Conservation (phyloP, 92 coral and sea anemone species). For the Siderastrea siderea region DNA sequence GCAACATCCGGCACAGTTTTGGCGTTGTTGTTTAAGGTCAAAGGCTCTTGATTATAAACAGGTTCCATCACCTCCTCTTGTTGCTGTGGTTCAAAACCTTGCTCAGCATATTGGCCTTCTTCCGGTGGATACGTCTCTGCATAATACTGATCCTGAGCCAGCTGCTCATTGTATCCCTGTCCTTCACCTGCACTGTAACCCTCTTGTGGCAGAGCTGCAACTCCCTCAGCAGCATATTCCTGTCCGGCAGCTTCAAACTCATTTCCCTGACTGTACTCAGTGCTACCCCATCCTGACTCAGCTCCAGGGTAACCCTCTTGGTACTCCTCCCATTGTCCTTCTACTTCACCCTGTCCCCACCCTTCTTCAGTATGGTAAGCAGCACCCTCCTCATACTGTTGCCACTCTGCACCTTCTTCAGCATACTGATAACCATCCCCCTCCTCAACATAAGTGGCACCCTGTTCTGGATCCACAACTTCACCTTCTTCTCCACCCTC, state of each 20-base stretch:
- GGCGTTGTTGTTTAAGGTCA: background rate
- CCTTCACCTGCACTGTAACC: constrained; percentile 33
- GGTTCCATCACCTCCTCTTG: constrained; percentile 18
- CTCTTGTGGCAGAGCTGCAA: constrained; percentile 17
- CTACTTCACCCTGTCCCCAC: constrained; percentile 48
- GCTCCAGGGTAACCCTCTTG: constrained; percentile 39
- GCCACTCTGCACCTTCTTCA: constrained; percentile 65
- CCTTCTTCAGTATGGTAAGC: constrained; percentile 31
- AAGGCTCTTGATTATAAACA: constrained; percentile 19
- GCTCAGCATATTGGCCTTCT: constrained; percentile 41
- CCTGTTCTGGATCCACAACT: constrained; percentile 44
- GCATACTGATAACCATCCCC: constrained; percentile 27
- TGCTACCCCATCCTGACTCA: constrained; percentile 11
- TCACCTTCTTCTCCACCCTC: constrained; percentile 57
- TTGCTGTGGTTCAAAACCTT: constrained; percentile 16
- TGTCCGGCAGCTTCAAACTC: constrained; percentile 44
- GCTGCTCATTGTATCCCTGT: constrained; percentile 27
- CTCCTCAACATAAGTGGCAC: constrained; percentile 41
- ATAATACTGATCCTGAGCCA: constrained; percentile 40
- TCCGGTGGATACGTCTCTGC: constrained; percentile 26
- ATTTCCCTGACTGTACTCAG: constrained; percentile 26
- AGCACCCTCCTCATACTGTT: constrained; percentile 47
- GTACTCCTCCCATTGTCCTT: constrained; percentile 47
- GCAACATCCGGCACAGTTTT: constrained; percentile 6
- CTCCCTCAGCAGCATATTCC: constrained; percentile 16